Conservation (phyloP, 2,888 invertebrate species). For the Eucriotettix oculatus region DNA sequence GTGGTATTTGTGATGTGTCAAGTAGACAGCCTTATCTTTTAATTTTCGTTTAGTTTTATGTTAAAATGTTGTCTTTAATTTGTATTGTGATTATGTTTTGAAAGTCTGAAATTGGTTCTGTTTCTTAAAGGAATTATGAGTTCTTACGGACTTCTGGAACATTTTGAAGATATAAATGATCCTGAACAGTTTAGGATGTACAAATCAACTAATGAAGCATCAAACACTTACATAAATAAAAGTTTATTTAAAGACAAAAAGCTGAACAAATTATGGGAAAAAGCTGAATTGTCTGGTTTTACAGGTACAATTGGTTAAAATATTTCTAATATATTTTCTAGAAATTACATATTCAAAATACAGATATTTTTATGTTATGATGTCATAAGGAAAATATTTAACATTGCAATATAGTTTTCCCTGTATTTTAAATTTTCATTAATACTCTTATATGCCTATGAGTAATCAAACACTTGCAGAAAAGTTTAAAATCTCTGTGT, state of each 20-base stretch:
- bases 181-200: slow-evolving; percentile 38
- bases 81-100: slow-evolving; percentile 6
- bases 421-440: too few species aligned
- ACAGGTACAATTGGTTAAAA: slow-evolving; percentile 27
- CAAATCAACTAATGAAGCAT: slow-evolving; percentile 30
- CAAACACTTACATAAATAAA: slow-evolving; percentile 40
- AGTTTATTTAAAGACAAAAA: slow-evolving; percentile 80
- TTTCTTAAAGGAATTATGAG: slow-evolving; percentile 48
- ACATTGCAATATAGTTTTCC: too few species aligned
- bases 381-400: too few species aligned
- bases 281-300: slow-evolving; percentile 78
- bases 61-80: background rate
- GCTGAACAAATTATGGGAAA: slow-evolving; percentile 74
- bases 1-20: too few species aligned
- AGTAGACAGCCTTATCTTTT: too few species aligned
- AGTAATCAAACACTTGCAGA: too few species aligned
- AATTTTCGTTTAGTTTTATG: background rate
- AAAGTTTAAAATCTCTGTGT: too few species aligned
- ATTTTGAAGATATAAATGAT: slow-evolving; percentile 53
- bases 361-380: too few species aligned
- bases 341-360: too few species aligned
- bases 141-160: slow-evolving; percentile 61
- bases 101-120: too few species aligned
- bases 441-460: too few species aligned
- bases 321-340: too few species aligned